Conservation (phyloP, 64 coral and sea anemone species). For the Hydrozoanthus tunicans region DNA sequence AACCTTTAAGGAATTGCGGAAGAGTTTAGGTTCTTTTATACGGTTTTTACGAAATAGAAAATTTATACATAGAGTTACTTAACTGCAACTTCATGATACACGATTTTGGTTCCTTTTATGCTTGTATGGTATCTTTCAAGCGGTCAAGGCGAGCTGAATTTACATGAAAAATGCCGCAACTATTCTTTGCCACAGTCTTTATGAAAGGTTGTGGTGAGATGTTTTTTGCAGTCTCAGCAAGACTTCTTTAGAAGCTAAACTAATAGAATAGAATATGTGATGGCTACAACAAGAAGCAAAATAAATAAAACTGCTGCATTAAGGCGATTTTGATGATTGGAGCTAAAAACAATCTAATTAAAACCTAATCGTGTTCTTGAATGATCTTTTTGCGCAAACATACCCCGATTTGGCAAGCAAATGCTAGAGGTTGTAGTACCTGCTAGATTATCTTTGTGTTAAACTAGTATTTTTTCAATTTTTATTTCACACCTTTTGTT, state of each 20-base stretch:
- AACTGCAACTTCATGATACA: background rate
- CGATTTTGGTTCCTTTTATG: background rate
- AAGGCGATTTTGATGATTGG: background rate
- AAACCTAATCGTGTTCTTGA: too few species aligned
- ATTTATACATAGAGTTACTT: background rate
- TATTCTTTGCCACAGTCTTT: background rate
- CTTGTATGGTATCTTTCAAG: background rate
- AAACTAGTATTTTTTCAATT: too few species aligned
- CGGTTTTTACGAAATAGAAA: too few species aligned
- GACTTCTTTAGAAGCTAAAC: background rate
- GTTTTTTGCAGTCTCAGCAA: slow-evolving; percentile 5
- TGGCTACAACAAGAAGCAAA: background rate
- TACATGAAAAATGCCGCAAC: background rate
- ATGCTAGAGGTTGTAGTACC: too few species aligned
- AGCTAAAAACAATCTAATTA: too few species aligned
- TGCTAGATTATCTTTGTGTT: too few species aligned
- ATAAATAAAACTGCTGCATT: background rate
- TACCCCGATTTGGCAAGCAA: too few species aligned
- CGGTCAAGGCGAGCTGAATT: slow-evolving; percentile 5
- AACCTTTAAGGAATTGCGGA: too few species aligned
- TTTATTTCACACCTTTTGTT: too few species aligned
- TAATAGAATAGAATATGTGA: background rate
- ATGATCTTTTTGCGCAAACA: too few species aligned
- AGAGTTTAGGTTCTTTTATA: too few species aligned
- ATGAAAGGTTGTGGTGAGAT: slow-evolving; percentile 4